Evolutionary conservation across 2,797 vertebrate species (phyloP).

Genomic region (Hypotaenidia philippensis): DNA sequence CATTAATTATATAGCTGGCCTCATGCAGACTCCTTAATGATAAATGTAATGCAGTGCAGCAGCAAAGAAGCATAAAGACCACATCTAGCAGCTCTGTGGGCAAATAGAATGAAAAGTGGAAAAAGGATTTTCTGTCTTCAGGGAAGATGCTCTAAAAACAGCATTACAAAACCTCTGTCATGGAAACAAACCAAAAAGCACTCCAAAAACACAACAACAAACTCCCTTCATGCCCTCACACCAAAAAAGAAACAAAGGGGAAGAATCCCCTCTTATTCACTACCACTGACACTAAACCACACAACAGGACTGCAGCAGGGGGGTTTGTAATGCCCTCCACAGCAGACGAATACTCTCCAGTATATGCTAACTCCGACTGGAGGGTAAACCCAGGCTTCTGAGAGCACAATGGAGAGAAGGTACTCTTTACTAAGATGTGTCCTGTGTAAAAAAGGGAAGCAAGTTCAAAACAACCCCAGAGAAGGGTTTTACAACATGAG

Average conservation of each 20-base stretch:
- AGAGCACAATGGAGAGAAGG: neutral
- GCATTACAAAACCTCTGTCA: neutral
- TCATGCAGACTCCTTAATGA: constrained; percentile 28
- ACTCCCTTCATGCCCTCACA: neutral
- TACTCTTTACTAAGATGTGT: neutral
- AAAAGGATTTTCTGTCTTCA: neutral
- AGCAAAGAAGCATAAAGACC: neutral
- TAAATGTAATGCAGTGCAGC: constrained; percentile 20
- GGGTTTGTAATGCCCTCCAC: neutral
- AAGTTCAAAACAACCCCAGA: neutral
- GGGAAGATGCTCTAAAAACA: neutral
- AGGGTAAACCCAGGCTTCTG: neutral
- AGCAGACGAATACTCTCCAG: neutral
- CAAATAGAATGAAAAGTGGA: neutral
- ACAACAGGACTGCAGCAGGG: neutral
- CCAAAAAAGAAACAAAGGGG: fast-evolving
- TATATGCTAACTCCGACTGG: fast-evolving
- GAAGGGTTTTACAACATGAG: fast-evolving
- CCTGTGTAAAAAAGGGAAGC: neutral
- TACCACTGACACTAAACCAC: neutral
- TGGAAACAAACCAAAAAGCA: neutral
- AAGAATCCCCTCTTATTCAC: neutral
- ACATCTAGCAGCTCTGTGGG: neutral
- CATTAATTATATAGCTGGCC: constrained; percentile 15
- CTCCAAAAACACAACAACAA: fast-evolving